Base-by-base conservation (phyloP, 2,888 invertebrate species). In the Dolomedes plantarius region DNA sequence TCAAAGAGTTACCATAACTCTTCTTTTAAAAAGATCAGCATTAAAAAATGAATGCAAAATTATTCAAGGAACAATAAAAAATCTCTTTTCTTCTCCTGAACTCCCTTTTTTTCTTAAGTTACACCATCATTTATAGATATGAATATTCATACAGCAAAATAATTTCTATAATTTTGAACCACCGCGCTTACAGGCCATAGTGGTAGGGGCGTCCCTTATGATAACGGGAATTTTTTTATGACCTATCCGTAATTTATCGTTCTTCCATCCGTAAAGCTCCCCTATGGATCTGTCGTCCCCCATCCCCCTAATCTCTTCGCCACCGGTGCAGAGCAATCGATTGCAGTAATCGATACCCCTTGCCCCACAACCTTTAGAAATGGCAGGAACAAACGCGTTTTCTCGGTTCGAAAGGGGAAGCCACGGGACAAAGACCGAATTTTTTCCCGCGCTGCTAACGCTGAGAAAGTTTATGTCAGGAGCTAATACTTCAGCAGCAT, bases 331-430 rank as follows among this genome's bases (percentile, higher is more conserved):
- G 36, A 46, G 71, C 83, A 83, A 83, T 83, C 83, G 83, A 83
- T 83, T 75, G 64, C 19, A 72, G 83, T 77, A 83, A 83, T 83
- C 83, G 83, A 83, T 83, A 83, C 76, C 76, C 83, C 83, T 83
- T 83, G 83, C 83, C 83, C 83, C 83, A 77, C 76, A 83, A 83
- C 76, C 83, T 83, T 83, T 83, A 76, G 76, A 72, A 82, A 82
- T 75, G 75, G 82, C 82, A 83, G 72, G 83, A 83, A 83, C 83
- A 83, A 83, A 83, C 76, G 83, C 83, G 76, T 77, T 83, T 83
- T 77, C 83, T 83, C 83, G 83, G 76, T 76, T 83, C 83, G 31
- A 19, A 72, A 77, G 69, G 83, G 77, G 72, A 83, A 77, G 77
- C 83, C 64, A 72, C 77, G 82, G 83, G 83, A 83, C 83, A 83